These are phyloP conservation scores for Hydra vulgaris DNA, from an alignment of 30 jellyfish, hydroid and myxozoan genomes.

Conservation along the genomic window DNA sequence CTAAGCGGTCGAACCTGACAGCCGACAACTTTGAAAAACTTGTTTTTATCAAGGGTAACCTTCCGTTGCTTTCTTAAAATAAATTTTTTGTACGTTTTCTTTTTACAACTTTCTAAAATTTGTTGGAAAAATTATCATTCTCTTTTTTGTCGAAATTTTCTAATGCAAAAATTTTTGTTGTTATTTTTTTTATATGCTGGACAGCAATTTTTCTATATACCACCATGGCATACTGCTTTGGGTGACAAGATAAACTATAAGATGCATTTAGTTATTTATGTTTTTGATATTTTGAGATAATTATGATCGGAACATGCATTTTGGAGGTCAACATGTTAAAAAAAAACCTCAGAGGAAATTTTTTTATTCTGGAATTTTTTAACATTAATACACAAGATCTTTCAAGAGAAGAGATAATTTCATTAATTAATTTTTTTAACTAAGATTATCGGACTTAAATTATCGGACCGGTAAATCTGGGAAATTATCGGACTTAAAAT, in stretches of 20 bases:
- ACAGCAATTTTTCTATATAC: not conserved
- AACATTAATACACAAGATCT: not conserved
- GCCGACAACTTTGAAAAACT: not conserved
- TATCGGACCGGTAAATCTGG: not conserved
- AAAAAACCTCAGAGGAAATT: not conserved
- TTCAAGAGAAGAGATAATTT: not conserved
- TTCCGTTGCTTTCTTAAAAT: not conserved
- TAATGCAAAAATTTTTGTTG: not conserved
- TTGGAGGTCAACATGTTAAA: not conserved
- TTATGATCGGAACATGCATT: not conserved
- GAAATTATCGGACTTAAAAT: not conserved
- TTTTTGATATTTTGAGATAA: not conserved
- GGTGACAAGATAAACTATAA: not conserved
- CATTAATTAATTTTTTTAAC: too few species aligned
- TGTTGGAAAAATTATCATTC: not conserved
- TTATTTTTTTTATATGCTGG: not conserved
- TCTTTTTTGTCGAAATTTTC: not conserved
- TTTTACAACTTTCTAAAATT: not conserved
- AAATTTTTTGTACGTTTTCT: not conserved
- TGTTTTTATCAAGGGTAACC: not conserved
- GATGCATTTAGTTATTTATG: not conserved
- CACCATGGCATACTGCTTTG: not conserved
- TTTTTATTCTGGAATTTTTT: not conserved
- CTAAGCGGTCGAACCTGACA: not conserved
- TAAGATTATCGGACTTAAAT: too few species aligned